phyloP scores from a whole-genome alignment of 2,113 vertebrate species.

The Propithecus coquereli region DNA sequence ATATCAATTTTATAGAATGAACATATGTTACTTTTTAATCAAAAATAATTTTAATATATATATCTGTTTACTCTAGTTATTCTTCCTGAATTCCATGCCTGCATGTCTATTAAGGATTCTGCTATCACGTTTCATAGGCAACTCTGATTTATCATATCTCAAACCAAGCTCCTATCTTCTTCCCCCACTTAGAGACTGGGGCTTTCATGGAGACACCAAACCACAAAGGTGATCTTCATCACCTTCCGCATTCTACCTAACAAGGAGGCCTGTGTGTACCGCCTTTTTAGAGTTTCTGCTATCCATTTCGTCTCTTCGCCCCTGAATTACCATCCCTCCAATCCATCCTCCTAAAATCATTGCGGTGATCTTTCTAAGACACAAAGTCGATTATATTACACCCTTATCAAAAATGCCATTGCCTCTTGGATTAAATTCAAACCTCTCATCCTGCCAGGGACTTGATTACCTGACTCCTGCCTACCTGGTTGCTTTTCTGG shows the following conservation, averaged over 20 bases:
- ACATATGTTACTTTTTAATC: neutral
- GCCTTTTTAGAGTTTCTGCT: neutral
- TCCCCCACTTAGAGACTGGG: neutral
- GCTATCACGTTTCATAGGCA: neutral
- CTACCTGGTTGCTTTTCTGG: too few relatives aligned
- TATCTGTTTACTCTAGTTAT: neutral
- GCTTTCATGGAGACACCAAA: neutral
- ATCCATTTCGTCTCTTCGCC: neutral
- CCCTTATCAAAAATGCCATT: neutral
- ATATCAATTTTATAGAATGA: neutral
- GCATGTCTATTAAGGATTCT: neutral
- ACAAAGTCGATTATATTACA: neutral
- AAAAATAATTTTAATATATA: neutral
- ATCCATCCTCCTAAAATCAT: neutral
- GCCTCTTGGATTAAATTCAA: neutral
- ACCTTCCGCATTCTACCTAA: neutral
- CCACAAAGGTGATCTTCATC: neutral
- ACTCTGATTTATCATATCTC: neutral
- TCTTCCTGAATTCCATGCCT: neutral
- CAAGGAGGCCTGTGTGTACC: neutral
- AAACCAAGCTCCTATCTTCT: neutral
- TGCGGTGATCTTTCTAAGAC: neutral
- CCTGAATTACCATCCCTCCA: neutral
- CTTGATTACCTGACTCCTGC: neutral
- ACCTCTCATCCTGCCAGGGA: neutral